Evolutionary conservation across 2,797 vertebrate species (phyloP).

Genomic region (Phaenicophaeus curvirostris): DNA sequence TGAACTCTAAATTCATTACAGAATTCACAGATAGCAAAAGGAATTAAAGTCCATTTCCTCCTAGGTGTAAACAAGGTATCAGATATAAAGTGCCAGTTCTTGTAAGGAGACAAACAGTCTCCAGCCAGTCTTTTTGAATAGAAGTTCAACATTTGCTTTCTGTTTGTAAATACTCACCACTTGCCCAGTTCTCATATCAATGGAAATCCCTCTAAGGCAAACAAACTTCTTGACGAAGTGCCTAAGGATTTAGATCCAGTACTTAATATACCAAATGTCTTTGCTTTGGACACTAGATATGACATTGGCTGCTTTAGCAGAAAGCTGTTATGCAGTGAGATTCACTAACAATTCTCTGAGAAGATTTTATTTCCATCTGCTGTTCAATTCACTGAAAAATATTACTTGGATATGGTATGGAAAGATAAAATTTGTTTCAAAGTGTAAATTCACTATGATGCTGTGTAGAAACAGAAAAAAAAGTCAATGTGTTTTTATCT

Average conservation of each 20-base stretch:
- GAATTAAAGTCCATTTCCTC: neutral
- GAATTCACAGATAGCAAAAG: neutral
- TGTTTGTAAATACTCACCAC: neutral
- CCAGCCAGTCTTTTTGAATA: neutral
- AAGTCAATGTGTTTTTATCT: neutral
- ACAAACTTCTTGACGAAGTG: neutral
- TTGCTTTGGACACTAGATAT: neutral
- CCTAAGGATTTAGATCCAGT: neutral
- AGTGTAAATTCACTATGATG: neutral
- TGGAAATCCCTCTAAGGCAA: neutral
- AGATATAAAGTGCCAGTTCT: neutral
- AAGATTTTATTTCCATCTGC: neutral
- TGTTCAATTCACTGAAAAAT: neutral
- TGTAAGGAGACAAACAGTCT: neutral
- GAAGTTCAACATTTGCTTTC: neutral
- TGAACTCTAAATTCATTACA: neutral
- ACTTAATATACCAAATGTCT: neutral
- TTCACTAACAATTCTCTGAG: neutral
- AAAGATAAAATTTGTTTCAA: neutral
- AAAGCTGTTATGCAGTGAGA: neutral
- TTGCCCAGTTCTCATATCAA: neutral
- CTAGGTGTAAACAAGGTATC: neutral
- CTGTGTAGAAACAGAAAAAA: neutral
- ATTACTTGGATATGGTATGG: neutral
- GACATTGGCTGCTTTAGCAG: neutral